Base-by-base conservation (phyloP, 1,140 invertebrate genomes). In the Euglossa dilemma region DNA sequence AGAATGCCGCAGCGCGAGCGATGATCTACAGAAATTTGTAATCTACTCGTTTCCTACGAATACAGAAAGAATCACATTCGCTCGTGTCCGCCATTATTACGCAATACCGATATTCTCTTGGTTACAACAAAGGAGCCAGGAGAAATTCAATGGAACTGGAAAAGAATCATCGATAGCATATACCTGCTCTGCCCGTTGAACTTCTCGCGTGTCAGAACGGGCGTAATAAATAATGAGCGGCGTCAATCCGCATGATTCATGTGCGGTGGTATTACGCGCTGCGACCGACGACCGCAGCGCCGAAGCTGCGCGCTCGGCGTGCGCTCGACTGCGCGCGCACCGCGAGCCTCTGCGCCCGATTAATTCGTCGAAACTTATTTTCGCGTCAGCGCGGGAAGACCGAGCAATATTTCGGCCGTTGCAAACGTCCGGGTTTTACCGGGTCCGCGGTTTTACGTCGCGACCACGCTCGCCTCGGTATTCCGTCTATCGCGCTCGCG, bases 341-440 rank as follows among this genome's bases (percentile, higher is more conserved):
- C 47, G 56, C 23, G 25, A 50, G 54, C 43, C 25, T 54, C n/a
- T 52, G 63, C 25, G 59, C 71, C 56, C 74, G 82, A 82, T 89
- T 87, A 90, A 91, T 90, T 88, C 76, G 84, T 86, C 87, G 84
- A 88, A 92, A 92, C 90, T 91, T 91, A 92, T 89, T 90, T 90
- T 90, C 87, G 85, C 79, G 89, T 92, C 89, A 90, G 74, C 63
- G 72, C 83, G 73, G 81, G 72, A 88, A 90, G 91, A 87, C 85
- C 85, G 80, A 69, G 79, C 84, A 85, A 92, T 91, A 90, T 92
- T 92, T 92, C 86, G 87, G 52, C 54, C 80, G 87, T 85, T 85
- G 85, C 74, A 76, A 73, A 86, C 86, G 86, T 85, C 67, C 82
- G 85, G 90, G 89, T 92, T 74, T 92, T 91, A 87, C 89, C 83